Percentiles rank a stretch among this genome's conserved stretches.
Evolutionary conservation across 2,888 invertebrate genomes (phyloP).

Genomic region (Stenchaetothrips biformis): DNA sequence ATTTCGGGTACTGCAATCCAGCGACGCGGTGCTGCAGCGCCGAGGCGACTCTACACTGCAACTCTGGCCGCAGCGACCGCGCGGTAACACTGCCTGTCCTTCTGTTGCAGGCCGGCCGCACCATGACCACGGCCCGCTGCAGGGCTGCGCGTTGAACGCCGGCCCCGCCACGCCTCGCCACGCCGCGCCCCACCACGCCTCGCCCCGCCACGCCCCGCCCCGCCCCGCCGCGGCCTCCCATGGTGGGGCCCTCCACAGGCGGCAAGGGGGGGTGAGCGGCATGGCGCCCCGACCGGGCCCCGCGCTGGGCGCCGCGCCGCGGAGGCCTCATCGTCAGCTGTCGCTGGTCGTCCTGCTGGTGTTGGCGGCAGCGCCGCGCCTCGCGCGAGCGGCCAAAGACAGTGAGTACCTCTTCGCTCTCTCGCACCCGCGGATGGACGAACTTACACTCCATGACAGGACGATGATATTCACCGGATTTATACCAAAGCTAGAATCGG

Average conservation of each 20-base stretch:
- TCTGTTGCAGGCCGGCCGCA: not conserved
- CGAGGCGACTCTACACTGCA: not conserved
- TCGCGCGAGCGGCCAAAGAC: constrained; percentile 1
- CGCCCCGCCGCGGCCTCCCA: not conserved
- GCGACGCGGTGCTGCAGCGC: not conserved
- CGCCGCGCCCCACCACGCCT: not conserved
- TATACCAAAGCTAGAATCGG: too few relatives aligned
- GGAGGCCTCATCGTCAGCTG: not conserved
- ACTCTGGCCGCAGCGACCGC: not conserved
- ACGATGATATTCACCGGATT: too few relatives aligned
- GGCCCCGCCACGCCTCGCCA: not conserved
- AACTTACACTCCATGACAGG: too few relatives aligned
- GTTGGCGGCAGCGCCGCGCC: not conserved
- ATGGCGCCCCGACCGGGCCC: not conserved
- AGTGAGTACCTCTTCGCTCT: not conserved
- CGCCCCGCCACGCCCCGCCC: not conserved
- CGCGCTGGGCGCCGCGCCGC: not conserved
- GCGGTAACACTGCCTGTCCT: not conserved
- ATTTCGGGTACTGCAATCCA: too few relatives aligned
- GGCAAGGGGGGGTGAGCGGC: not conserved
- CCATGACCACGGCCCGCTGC: not conserved
- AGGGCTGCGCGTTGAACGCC: not conserved
- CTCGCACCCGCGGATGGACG: too few relatives aligned
- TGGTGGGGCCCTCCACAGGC: not conserved
- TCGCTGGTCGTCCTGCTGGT: not conserved